Evolutionary conservation across 2,113 vertebrate species (phyloP), one percentile per base, ranked within the genome.

Genomic region (Bungarus multicinctus): DNA sequence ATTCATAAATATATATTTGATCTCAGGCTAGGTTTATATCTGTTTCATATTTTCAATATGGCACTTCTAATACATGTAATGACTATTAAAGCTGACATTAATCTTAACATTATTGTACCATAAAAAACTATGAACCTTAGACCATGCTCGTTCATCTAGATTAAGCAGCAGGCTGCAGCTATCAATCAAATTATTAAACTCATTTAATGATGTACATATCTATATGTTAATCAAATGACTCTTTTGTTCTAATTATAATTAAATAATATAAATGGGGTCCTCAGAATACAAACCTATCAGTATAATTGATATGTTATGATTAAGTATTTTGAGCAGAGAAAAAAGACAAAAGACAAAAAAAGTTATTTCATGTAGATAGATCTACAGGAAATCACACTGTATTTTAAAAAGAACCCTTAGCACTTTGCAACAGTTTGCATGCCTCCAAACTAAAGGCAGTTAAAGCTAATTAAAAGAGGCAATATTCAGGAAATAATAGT

Each of bases 181-280:
- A 88, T 69, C 39, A 39, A 74, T 74, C 58, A 88, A 92, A 92
- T 88, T 58, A n/a, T 69, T 74, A 54, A 54, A 92, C 54, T 54
- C 12, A 92, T 88, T 74, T 54, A 69, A 88, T 88, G n/a, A 88
- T 25, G n/a, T 69, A 3, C 64, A 88, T n/a, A 64, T 22, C 30
- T 43, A 69, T 50, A 34, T 60, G 22, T 45, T 45, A 69, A 89
- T 89, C 88, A 89, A 92, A 92, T 89, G 50, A 23, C 39, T 34
- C 50, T 81, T 39, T 74, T 88, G 58, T 14, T 30, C 14, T 92
- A 11, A 64, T 34, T 16, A 87, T 30, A 64, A 30, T 23, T 50
- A 57, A 91, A 47, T 25, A 85, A 54, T 91, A 16, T 91, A 85
- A 85, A 23, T 81, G 14, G 85, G 4, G 4, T 25, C 5, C 22